Evolutionary conservation across 2,113 vertebrate species (phyloP), one percentile per base, ranked within the genome.

Genomic region (Barbus barbus): DNA sequence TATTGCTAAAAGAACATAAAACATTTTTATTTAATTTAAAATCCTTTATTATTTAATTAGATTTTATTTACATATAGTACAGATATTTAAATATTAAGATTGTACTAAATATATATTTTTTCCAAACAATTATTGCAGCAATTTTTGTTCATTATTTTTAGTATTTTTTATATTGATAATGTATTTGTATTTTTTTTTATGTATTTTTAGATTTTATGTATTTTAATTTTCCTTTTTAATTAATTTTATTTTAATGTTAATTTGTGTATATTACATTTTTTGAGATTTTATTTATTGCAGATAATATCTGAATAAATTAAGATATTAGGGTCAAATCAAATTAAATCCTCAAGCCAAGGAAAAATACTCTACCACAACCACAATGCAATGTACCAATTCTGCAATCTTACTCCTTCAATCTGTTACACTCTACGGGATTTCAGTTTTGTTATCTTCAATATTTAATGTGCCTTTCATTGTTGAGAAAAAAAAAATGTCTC

Each of bases 371-470:
- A 18, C 14, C 48, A 56, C 48, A 3, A 9, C 1, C 33, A 16
- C 33, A 26, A 26, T 36, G 3, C 14, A 22, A 41, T 16, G 7
- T 22, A 41, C 7, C 22, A 26, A 26, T 41, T 78, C 56, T 61
- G 77, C 28, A 56, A 24, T 83, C 60, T 51, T 22, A n/a, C 67
- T 51, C 26, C 44, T 5, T 31, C 44, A 75, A 73, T 72, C 36
- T 61, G 38, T 78, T 69, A 9, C 58, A 20, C 20, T 80, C 58
- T 13, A 41, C 3, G 56, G 60, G 61, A 78, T 53, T 77, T 20
- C 46, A 76, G 11, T 44, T 83, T 83, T 83, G 38, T 77, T 74
- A 65, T 77, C 73, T 65, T 77, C 44, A 41, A 84, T 84, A 65
- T 78, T 84, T 61, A 51, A 53, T 77, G 33, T 38, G 44, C 18